Base-by-base conservation (phyloP, 2,888 invertebrate genomes). In the Diloba caeruleocephala region DNA sequence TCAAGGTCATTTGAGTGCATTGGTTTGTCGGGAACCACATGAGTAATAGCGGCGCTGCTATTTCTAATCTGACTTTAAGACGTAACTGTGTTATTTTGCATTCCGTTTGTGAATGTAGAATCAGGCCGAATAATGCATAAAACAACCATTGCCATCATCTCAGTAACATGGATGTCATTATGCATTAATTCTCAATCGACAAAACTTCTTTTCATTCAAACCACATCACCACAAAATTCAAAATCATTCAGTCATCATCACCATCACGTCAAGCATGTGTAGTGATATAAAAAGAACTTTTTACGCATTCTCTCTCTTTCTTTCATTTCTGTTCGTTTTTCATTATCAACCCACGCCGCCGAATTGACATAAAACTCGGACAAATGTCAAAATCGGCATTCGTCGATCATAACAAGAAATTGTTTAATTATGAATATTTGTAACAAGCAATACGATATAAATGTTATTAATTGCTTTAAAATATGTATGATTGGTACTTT, bases 141-240 rank as follows among this genome's bases (percentile, higher is more conserved):
- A 57, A 54, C 68, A 67, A 66, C 69, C 65, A 55, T 54, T 23
- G 31, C 9, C 17, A 51, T 51, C 10, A 44, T 50, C 10, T 25
- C 38, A 28, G 14, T 34, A 15, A 17, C 28, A 52, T 64, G 60
- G 58, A 66, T 69, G 59, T 28, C 41, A 38, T 68, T 52, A 58
- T 65, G 71, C 69, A 69, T 63, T 53, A 39, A 28, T 15, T 38
- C 13, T 44, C 51, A 52, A 49, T 34, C 37, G 48, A 25, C 19
- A 52, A 56, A 73, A 75, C 72, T 69, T 76, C 72, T 76, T 70
- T 73, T 76, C 71, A 64, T 64, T 54, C 37, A 61, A 49, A 15
- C 46, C 29, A 32, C 37, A 41, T 15, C 21, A 34, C 4, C 19
- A 13, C 15, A 7, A 34, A 26, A 31, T 41, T 56, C 55, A 32